phyloP scores from a whole-genome alignment of 2,113 vertebrate genomes.

The Phocoena phocoena region DNA sequence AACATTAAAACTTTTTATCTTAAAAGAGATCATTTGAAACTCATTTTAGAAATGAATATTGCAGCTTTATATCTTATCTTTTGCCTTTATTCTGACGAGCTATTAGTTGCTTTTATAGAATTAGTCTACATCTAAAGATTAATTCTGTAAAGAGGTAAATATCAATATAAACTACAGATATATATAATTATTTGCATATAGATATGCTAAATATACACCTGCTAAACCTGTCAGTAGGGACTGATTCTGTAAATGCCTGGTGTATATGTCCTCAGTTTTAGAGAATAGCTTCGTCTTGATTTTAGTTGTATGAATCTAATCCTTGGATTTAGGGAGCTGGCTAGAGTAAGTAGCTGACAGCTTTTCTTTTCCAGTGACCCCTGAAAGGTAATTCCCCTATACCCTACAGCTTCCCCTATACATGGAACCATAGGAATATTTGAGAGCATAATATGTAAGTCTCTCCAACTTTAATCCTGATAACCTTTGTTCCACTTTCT shows the following conservation, averaged over 20 bases:
- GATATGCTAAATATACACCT: background rate
- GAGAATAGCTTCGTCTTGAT: background rate
- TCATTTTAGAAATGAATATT: background rate
- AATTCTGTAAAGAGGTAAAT: background rate
- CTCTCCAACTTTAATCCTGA: background rate
- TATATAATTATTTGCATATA: background rate
- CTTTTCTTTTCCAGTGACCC: background rate
- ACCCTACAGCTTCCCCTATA: background rate
- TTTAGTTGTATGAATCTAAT: background rate
- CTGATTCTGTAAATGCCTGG: background rate
- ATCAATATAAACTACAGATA: background rate
- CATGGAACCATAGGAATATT: background rate
- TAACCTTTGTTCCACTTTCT: constrained; percentile 7
- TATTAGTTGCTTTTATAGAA: background rate
- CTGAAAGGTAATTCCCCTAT: background rate
- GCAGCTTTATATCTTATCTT: background rate
- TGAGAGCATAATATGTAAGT: background rate
- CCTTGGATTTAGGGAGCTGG: background rate
- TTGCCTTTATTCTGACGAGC: background rate
- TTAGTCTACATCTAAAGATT: background rate
- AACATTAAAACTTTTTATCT: background rate
- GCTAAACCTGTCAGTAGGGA: background rate
- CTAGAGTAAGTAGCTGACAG: background rate
- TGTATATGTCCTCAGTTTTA: background rate
- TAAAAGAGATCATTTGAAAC: background rate